phyloP scores from a whole-genome alignment of 2,888 invertebrate genomes.

The Folsomia manolachei region DNA sequence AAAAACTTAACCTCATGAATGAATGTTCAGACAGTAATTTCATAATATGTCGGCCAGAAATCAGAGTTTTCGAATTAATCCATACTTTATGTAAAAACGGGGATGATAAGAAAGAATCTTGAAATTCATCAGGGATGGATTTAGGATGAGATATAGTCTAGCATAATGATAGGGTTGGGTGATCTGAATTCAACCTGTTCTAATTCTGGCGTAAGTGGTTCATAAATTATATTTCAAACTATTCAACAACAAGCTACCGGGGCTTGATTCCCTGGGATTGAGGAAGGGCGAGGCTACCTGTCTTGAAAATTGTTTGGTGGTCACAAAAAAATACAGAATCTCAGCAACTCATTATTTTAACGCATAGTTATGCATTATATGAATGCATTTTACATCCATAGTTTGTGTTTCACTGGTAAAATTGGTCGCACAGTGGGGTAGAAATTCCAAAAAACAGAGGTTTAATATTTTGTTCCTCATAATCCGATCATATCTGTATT shows the following conservation, averaged over 20 bases:
- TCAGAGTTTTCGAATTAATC: background rate
- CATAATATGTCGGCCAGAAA: no score
- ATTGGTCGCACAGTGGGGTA: no score
- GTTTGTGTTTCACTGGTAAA: no score
- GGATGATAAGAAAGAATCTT: background rate
- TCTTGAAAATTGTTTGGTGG: constrained; percentile 13
- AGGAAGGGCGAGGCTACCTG: constrained; percentile 24
- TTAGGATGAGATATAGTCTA: no score
- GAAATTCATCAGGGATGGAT: background rate
- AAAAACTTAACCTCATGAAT: background rate
- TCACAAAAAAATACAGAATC: constrained; percentile 10
- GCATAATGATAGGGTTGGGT: background rate
- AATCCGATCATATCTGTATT: no score
- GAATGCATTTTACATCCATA: no score
- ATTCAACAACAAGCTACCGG: constrained; percentile 7
- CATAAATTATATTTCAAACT: constrained; percentile 14
- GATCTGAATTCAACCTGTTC: background rate
- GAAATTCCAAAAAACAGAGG: no score
- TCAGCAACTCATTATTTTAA: no score
- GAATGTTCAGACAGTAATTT: background rate
- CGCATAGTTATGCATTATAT: no score
- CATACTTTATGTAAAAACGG: no score
- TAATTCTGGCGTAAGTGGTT: constrained; percentile 14
- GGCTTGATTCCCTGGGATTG: constrained; percentile 19
- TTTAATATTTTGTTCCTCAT: no score